Evolutionary conservation across 2,113 vertebrate species (phyloP), one percentile per base, ranked within the genome.

Genomic region (Rhegmatorhina hoffmannsi): DNA sequence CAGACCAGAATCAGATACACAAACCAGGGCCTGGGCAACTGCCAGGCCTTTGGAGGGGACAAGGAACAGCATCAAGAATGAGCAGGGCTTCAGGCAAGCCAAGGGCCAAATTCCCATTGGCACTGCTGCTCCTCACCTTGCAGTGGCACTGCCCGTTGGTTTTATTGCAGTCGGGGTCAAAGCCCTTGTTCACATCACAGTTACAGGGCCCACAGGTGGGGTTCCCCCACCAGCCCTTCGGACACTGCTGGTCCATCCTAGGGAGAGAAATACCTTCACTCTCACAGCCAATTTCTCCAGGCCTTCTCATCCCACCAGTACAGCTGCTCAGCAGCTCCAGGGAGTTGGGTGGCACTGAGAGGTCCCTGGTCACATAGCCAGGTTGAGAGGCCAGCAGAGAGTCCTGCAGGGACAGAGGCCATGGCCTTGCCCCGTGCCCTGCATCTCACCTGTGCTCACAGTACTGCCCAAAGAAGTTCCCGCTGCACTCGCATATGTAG

Each of bases 191-290:
- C 73, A 98, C 95, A 17, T 99, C 98, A 94, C 99, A 99, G 98
- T 99, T 98, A 96, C 99, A 99, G 4, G 99, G 99, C 55, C 99
- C 99, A 26, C 99, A 99, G 64, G 98, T 98, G 7, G 98, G 98
- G 96, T 97, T 99, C 17, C 99, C 99, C 99, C 99, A 99, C 99
- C 99, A 99, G 29, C 99, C 99, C 85, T 99, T 98, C 2, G 99
- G 99, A 90, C 99, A 99, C 87, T 99, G 99, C 95, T 99, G 99
- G 95, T 99, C 99, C 95, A 99, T 98, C 98, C 99, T 99, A 93
- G 58, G 66, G 80, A 84, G 75, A 93, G 72, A 70, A 96, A 82
- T 17, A 84, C 13, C 25, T 36, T 31, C 23, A 8, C n/a, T 81
- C 83, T 89, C 59, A 89, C 34, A 17, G 36, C 33, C 53, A 49